Evolutionary conservation across 2,797 vertebrate species (phyloP).

Genomic region (Threskiornis aethiopicus): DNA sequence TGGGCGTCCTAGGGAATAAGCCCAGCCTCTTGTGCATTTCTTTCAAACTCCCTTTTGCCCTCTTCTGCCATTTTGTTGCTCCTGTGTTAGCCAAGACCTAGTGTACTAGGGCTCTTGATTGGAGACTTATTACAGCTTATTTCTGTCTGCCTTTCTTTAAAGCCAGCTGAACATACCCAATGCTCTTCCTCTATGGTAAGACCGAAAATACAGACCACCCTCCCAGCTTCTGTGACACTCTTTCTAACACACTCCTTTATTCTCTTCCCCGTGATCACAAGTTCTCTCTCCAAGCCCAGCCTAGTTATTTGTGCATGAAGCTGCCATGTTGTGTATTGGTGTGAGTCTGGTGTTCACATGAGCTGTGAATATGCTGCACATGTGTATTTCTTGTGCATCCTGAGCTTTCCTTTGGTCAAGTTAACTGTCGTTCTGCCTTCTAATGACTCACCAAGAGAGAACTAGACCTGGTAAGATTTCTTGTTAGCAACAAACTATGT

Average conservation of each 20-base stretch:
- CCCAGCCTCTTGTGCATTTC: conserved; percentile 59
- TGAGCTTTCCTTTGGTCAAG: conserved; percentile 66
- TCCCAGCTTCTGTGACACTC: conserved; percentile 76
- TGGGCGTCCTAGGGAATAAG: conserved; percentile 15
- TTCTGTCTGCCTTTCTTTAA: conserved; percentile 99
- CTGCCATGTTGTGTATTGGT: conserved; percentile 69
- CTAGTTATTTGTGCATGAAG: conserved; percentile 78
- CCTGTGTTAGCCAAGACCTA: conserved; percentile 76
- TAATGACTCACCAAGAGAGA: conserved; percentile 76
- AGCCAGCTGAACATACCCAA: conserved; percentile 97
- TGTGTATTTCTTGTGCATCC: conserved; percentile 67
- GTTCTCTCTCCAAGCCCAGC: conserved; percentile 72
- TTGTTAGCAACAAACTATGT: conserved; percentile 5
- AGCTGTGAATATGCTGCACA: conserved; percentile 71
- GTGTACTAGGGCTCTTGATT: conserved; percentile 65
- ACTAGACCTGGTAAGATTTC: conserved; percentile 69
- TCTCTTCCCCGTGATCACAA: conserved; percentile 52
- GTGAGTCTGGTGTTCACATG: conserved; percentile 73
- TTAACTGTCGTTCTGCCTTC: conserved; percentile 68
- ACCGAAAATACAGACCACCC: conserved; percentile 79
- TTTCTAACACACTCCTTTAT: conserved; percentile 72
- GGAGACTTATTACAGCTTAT: conserved; percentile 92
- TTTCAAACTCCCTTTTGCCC: conserved; percentile 56
- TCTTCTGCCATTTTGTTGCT: conserved; percentile 74
- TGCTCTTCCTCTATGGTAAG: conserved; percentile 99